Percentiles rank a stretch among this genome's conserved stretches.
Evolutionary conservation across 2,797 vertebrate species (phyloP).

Genomic region (Myotis planiceps): DNA sequence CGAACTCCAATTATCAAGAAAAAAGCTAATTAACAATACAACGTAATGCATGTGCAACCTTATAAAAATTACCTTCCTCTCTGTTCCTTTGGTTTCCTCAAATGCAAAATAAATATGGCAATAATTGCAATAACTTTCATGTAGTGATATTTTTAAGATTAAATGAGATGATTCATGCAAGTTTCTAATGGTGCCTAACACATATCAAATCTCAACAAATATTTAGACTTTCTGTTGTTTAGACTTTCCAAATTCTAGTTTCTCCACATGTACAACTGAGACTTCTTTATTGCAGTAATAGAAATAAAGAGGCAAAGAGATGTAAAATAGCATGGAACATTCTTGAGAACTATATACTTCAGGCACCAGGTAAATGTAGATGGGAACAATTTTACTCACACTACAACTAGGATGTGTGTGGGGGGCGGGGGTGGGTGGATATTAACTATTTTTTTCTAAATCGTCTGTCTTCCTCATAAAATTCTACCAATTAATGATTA

Average conservation of each 20-base stretch:
- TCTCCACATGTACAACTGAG: not conserved
- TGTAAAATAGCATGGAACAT: not conserved
- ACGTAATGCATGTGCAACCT: not conserved
- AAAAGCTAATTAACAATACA: not conserved
- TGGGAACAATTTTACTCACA: not conserved
- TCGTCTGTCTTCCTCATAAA: not conserved
- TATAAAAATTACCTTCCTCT: not conserved
- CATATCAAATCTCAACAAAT: not conserved
- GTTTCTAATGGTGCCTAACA: not conserved
- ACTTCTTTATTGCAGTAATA: not conserved
- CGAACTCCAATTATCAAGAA: not conserved
- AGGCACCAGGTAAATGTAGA: not conserved
- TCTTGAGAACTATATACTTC: not conserved
- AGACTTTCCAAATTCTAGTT: not conserved
- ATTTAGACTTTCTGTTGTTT: not conserved
- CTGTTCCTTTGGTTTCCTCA: not conserved
- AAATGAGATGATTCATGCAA: not conserved
- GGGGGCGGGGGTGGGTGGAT: fast-evolving
- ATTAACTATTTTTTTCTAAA: not conserved
- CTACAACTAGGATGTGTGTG: not conserved
- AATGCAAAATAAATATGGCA: not conserved
- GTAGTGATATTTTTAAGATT: not conserved
- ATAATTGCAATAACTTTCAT: not conserved
- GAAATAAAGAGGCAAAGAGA: not conserved
- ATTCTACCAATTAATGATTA: not conserved